Base-by-base conservation (phyloP, 2,888 invertebrate genomes). In the Endomychus coccineus region DNA sequence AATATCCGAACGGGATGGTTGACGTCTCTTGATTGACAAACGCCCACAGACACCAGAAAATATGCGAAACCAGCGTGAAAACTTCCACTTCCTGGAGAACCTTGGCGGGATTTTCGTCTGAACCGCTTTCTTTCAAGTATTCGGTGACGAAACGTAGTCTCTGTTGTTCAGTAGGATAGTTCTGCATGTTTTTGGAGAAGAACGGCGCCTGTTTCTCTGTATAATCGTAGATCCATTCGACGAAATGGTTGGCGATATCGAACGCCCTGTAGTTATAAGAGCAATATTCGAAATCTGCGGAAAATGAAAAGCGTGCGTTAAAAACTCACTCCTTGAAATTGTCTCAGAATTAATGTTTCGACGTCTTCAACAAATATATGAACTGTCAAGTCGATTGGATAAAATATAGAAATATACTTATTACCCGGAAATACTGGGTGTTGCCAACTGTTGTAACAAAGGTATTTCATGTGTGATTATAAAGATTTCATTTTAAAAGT, bases 1-100 rank as follows among this genome's bases (percentile, higher is more conserved):
- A 87, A 60, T 95, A 95, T 36, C 92, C 94, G 58, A 96, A 96
- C 11, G 88, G 83, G 53, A 95, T 95, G 57, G 85, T 79, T 2
- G 91, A 88, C 29, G 80, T 81, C 42, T 81, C 80, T 0, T 87
- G 87, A 63, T 92, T 92, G 9, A 90, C 83, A 17, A 92, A 73
- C 2, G 84, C 80, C 97, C 97, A 97, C 0, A 96, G 71, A 1
- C 80, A 76, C 97, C 97, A 98, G 61, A 96, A 84, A 40, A 96
- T 77, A 63, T 97, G 91, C 28, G 90, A 87, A 15, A 83, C 87
- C 42, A 95, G 69, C 1, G 84, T 78, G 61, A 91, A 96, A 1
- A 84, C 74, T 41, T 81, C 77, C 17, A 92, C 80, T 66, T 97
- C 96, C 15, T 70, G 46, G 27, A 67, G 34, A 2, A 67, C 39